Evolutionary conservation across 2,113 vertebrate species (phyloP).

Genomic region (Cyphomyrus plagiostoma): DNA sequence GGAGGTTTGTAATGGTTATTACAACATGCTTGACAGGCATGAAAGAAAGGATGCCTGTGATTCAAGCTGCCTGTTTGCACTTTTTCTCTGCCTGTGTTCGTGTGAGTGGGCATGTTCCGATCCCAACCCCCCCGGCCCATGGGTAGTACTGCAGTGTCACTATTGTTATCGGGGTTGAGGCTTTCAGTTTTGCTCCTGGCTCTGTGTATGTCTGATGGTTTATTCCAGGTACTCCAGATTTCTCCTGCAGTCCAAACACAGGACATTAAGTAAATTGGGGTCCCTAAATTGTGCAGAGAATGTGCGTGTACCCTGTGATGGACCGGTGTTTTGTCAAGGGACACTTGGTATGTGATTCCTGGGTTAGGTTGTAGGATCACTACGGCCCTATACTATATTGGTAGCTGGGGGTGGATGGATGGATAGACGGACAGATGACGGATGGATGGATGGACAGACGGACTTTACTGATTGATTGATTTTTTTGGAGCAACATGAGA

Average conservation of each 20-base stretch:
- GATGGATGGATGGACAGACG: too few relatives aligned
- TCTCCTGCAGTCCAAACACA: neutral
- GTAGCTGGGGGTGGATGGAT: neutral
- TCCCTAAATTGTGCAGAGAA: neutral
- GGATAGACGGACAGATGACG: too few relatives aligned
- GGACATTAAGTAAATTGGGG: neutral
- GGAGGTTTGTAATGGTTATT: constrained; percentile 18
- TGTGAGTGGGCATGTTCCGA: neutral
- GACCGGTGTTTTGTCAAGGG: neutral
- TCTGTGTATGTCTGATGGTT: neutral
- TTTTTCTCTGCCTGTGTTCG: neutral
- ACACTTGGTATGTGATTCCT: neutral
- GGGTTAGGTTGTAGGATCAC: neutral
- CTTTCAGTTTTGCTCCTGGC: neutral
- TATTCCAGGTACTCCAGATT: neutral
- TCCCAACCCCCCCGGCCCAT: fast-evolving
- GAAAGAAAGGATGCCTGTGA: neutral
- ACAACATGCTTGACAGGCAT: neutral
- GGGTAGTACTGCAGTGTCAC: neutral
- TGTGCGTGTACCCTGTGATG: neutral
- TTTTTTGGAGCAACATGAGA: neutral
- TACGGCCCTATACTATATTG: neutral
- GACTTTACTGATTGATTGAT: too few relatives aligned
- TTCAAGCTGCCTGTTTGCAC: neutral
- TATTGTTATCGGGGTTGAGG: neutral